phyloP scores from a whole-genome alignment of 1,140 invertebrate genomes.

The Dendroctonus valens region DNA sequence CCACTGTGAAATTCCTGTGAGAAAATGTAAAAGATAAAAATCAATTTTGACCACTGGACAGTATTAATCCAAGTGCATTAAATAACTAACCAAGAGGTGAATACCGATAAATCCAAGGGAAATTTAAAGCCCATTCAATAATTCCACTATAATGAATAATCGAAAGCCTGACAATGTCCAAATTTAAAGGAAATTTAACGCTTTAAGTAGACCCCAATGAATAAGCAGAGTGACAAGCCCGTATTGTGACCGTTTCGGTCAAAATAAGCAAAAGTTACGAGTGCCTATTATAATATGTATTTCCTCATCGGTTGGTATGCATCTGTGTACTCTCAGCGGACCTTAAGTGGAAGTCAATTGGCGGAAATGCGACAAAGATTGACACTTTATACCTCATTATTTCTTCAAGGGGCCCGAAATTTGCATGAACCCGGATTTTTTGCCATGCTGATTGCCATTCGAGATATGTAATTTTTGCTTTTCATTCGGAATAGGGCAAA shows the following conservation, averaged over 20 bases:
- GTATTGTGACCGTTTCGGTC: slow-evolving; percentile 33
- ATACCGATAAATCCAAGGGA: slow-evolving; percentile 23
- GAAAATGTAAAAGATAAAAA: slow-evolving; percentile 6
- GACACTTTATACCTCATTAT: slow-evolving; percentile 30
- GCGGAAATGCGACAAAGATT: slow-evolving; percentile 34
- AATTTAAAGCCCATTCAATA: slow-evolving; percentile 9
- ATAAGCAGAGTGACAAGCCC: slow-evolving; percentile 23
- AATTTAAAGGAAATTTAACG: background rate
- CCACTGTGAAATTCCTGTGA: too few relatives aligned
- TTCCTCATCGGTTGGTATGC: slow-evolving; percentile 19
- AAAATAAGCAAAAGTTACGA: slow-evolving; percentile 28
- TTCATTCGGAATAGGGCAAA: slow-evolving; percentile 8
- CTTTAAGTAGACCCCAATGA: slow-evolving; percentile 8
- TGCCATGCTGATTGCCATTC: slow-evolving; percentile 5
- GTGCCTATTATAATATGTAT: slow-evolving; percentile 32
- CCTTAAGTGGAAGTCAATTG: slow-evolving; percentile 32
- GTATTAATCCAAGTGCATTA: slow-evolving; percentile 4
- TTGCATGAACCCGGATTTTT: slow-evolving; percentile 25
- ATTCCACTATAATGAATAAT: background rate
- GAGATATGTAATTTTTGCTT: slow-evolving; percentile 28
- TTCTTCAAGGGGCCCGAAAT: slow-evolving; percentile 16
- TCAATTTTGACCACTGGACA: slow-evolving; percentile 26
- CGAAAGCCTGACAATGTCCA: too few relatives aligned
- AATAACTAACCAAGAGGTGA: slow-evolving; percentile 1
- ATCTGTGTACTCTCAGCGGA: slow-evolving; percentile 12